Evolutionary conservation across 1,140 invertebrate species (phyloP), one percentile per base, ranked within the genome.

Genomic region (Apocrypta bakeri): DNA sequence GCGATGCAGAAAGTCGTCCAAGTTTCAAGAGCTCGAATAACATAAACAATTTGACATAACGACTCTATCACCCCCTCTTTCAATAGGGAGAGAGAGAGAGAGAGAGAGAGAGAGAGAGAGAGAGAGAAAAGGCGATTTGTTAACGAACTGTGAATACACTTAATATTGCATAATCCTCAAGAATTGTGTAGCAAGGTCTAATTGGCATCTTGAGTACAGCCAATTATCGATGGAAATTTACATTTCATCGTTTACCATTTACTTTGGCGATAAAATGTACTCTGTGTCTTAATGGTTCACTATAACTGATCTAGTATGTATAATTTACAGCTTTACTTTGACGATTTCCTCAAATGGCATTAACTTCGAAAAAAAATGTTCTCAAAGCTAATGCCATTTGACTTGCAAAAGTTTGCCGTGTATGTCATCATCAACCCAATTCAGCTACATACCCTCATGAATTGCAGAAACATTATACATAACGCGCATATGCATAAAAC

Each of bases 1-100:
- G 31, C 37, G 21, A 24, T 25, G n/a, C 42, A 40, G 71, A 73
- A 73, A 73, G 37, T 73, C n/a, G 42, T 73, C n/a, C 71, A 73
- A 73, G 37, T 73, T 73, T 73, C 71, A 24, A 73, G 71, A 24
- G 0, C 21, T 21, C 33, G 71, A 75, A 75, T 56, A 75, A 75
- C 42, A 61, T 75, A 56, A 75, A 75, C 73, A 75, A 75, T 61
- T 61, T 75, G 73, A 75, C 27, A 17, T 75, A 75, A 75, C 73
- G 73, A 75, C 21, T 17, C 25, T 2, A 4, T 17, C 42, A 1
- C 48, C n/a, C 48, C 21, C 21, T 1, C 48, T 17, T 37, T 37
- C 33, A 37, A 9, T 37, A 7, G 21, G 21, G 48, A n/a, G 21
- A 4, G 42, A 25, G 1, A 11, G n/a, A 25, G 25, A 42, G 37